A percentile compares a stretch with the other conserved stretches of the same genome.
phyloP scores from a whole-genome alignment of 2,888 invertebrate genomes.

The Cyclophora albipunctata region DNA sequence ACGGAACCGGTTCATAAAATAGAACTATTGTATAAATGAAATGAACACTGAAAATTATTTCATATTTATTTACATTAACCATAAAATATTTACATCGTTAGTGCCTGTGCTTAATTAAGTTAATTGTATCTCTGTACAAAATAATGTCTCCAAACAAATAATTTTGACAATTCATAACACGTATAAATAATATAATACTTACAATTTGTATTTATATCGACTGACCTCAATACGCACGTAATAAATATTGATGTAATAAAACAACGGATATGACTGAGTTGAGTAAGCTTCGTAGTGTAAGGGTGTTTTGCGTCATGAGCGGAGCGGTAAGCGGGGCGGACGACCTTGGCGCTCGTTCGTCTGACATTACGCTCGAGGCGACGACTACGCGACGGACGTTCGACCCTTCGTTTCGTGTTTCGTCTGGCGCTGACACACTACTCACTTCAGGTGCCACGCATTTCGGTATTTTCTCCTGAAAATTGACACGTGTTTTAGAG shows the following conservation, averaged over 20 bases:
- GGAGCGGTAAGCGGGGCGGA: conserved; percentile 34
- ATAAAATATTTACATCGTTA: conserved; percentile 29
- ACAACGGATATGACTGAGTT: conserved; percentile 23
- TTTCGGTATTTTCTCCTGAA: conserved; percentile 47
- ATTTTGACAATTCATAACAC: neutral
- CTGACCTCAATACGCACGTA: conserved; percentile 10
- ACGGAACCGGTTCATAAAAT: too few species aligned
- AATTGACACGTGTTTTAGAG: neutral
- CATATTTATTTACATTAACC: conserved; percentile 31
- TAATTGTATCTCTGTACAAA: conserved; percentile 12
- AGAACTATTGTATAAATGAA: conserved; percentile 10
- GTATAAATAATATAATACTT: conserved; percentile 4
- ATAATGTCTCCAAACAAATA: conserved; percentile 3
- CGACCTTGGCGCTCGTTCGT: conserved; percentile 65
- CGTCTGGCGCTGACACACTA: conserved; percentile 53
- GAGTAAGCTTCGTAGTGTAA: conserved; percentile 23
- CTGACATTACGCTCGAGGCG: conserved; percentile 80
- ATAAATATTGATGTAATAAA: conserved; percentile 22
- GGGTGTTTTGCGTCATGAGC: conserved; percentile 24
- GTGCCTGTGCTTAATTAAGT: conserved; percentile 27
- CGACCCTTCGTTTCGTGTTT: conserved; percentile 50
- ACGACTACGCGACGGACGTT: conserved; percentile 76
- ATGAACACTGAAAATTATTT: conserved; percentile 18
- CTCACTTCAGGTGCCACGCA: conserved; percentile 74
- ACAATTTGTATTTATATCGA: conserved; percentile 6